Conservation (phyloP, 1,140 invertebrate species). For the Hermatobates lingyangjiaoensis region DNA sequence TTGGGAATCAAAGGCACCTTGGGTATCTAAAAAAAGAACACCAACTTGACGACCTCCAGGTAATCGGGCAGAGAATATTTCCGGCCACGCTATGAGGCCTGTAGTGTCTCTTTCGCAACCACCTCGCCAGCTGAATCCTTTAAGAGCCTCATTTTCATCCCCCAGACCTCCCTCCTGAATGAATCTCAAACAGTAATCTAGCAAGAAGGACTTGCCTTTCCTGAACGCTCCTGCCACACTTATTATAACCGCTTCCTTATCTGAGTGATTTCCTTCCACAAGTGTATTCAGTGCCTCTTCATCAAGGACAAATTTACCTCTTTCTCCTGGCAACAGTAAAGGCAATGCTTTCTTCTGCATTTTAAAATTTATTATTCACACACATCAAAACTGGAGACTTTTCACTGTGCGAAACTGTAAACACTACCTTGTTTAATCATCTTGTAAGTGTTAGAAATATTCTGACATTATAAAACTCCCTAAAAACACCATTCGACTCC, state of each 20-base stretch:
- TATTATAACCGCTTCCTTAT: slow-evolving; percentile 68
- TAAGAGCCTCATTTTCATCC: slow-evolving; percentile 39
- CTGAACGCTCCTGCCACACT: slow-evolving; percentile 86
- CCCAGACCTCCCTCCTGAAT: slow-evolving; percentile 48
- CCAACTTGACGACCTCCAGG: slow-evolving; percentile 60
- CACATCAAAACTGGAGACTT: too few species aligned
- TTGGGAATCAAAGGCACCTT: slow-evolving; percentile 89
- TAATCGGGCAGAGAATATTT: slow-evolving; percentile 56
- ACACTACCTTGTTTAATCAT: too few species aligned
- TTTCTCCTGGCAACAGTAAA: too few species aligned
- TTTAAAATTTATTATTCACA: too few species aligned
- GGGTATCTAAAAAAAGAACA: slow-evolving; percentile 82
- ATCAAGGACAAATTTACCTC: slow-evolving; percentile 27
- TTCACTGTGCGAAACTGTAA: too few species aligned
- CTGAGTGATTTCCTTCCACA: slow-evolving; percentile 48
- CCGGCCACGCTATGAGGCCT: slow-evolving; percentile 84
- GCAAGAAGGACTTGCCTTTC: slow-evolving; percentile 83
- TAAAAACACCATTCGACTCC: too few species aligned
- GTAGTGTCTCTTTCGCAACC: slow-evolving; percentile 85
- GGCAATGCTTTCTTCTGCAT: too few species aligned
- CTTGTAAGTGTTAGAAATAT: too few species aligned
- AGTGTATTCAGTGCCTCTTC: slow-evolving; percentile 64
- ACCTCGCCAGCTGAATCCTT: slow-evolving; percentile 81
- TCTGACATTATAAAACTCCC: too few species aligned
- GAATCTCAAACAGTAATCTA: slow-evolving; percentile 82